Percentiles rank a stretch among this genome's conserved stretches.
Evolutionary conservation across 2,888 invertebrate genomes (phyloP).

Genomic region (Acleris literana): DNA sequence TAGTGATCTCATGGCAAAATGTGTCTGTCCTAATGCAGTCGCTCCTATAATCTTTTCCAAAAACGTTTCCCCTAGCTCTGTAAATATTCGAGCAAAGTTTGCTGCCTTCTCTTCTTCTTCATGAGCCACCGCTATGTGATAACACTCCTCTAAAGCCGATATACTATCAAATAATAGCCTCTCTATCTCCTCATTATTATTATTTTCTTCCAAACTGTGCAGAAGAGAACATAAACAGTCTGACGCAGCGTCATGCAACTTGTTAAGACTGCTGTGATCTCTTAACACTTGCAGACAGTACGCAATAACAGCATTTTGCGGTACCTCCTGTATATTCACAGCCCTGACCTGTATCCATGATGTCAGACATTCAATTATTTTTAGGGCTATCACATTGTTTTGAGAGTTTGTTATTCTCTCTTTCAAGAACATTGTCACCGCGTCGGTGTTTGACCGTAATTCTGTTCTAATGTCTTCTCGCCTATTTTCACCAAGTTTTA

Average conservation of each 20-base stretch:
- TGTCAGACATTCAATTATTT: conserved; percentile 93
- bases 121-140: conserved; percentile 94
- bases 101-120: conserved; percentile 97
- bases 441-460: conserved; percentile 88
- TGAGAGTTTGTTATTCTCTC: conserved; percentile 87
- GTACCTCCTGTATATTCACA: conserved; percentile 88
- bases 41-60: conserved; percentile 91
- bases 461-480: conserved; percentile 92
- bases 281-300: conserved; percentile 88
- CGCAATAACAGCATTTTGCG: conserved; percentile 88
- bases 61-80: conserved; percentile 96
- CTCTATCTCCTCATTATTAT: conserved; percentile 89
- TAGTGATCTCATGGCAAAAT: conserved; percentile 92
- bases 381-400: conserved; percentile 87
- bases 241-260: conserved; percentile 94
- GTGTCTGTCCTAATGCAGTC: conserved; percentile 83
- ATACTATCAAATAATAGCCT: conserved; percentile 92
- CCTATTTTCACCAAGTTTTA: conserved; percentile 95
- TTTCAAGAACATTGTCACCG: conserved; percentile 91
- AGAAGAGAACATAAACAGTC: conserved; percentile 95
- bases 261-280: conserved; percentile 83
- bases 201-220: conserved; percentile 91
- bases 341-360: conserved; percentile 95
- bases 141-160: conserved; percentile 90
- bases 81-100: conserved; percentile 97